phyloP scores from a whole-genome alignment of 2,888 invertebrate species.

The Gymnosoma rotundatum region DNA sequence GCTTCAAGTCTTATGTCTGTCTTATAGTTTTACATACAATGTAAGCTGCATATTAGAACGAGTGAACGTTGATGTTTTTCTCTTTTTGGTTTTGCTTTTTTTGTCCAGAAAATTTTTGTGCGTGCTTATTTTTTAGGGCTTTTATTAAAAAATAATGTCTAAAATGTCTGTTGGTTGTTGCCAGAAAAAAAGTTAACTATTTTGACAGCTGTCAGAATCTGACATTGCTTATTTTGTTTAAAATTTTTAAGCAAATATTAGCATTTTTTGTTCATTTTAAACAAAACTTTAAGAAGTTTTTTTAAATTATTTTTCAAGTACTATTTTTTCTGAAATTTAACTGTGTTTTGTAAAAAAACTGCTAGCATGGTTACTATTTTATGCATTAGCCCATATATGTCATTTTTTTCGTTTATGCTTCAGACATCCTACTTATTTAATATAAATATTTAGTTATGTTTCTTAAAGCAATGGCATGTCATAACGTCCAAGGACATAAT shows the following conservation, averaged over 20 bases:
- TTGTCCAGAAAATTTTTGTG: constrained; percentile 23
- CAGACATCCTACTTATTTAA: no score
- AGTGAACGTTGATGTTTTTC: constrained; percentile 28
- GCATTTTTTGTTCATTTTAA: neutral
- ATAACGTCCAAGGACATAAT: no score
- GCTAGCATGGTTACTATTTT: no score
- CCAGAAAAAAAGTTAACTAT: constrained; percentile 59
- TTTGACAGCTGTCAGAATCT: constrained; percentile 69
- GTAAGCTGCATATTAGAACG: constrained; percentile 21
- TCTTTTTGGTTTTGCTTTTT: constrained; percentile 1
- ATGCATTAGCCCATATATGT: no score
- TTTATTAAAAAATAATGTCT: constrained; percentile 53
- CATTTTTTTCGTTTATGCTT: no score
- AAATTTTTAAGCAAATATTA: neutral
- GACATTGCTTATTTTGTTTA: constrained; percentile 54
- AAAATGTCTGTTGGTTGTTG: constrained; percentile 40
- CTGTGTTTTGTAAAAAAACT: no score
- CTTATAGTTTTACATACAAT: constrained; percentile 16
- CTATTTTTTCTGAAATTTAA: no score
- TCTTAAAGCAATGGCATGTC: no score
- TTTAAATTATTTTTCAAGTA: no score
- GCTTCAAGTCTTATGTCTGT: constrained; percentile 26
- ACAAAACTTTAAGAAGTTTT: no score
- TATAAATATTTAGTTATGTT: no score
- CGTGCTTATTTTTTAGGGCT: constrained; percentile 21